Conservation (phyloP, 2,113 vertebrate genomes). For the Sorex araneus region DNA sequence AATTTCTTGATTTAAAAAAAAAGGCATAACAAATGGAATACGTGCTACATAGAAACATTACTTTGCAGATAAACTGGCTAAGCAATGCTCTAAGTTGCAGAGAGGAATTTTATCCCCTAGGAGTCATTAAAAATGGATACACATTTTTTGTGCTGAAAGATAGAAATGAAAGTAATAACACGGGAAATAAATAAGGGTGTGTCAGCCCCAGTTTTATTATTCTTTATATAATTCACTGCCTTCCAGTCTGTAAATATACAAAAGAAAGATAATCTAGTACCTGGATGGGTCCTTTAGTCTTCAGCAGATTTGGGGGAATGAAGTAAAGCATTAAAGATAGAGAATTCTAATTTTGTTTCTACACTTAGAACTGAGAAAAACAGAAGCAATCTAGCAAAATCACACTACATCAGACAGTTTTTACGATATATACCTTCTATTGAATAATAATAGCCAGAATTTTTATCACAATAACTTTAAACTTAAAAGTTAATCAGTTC, state of each 20-base stretch:
- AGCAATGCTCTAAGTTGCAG: constrained; percentile 41
- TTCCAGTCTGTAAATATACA: constrained; percentile 57
- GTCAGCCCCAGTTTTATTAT: constrained; percentile 9
- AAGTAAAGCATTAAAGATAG: constrained; percentile 12
- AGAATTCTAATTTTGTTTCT: background rate
- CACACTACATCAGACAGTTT: background rate
- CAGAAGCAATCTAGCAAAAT: background rate
- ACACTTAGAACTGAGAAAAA: constrained; percentile 14
- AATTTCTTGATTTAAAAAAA: constrained; percentile 2
- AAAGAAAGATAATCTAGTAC: constrained; percentile 53
- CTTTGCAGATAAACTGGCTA: constrained; percentile 51
- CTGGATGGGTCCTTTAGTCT: background rate
- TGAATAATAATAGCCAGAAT: background rate
- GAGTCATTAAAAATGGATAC: constrained; percentile 75
- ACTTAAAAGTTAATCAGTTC: background rate
- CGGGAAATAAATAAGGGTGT: background rate
- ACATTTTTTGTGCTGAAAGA: constrained; percentile 35
- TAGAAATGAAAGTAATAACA: constrained; percentile 66
- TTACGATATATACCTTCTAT: background rate
- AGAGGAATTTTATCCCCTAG: constrained; percentile 50
- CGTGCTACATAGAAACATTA: constrained; percentile 40
- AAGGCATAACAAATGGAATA: background rate
- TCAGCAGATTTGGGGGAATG: background rate
- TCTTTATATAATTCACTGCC: constrained; percentile 52
- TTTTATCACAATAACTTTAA: background rate